These are phyloP conservation scores for Protophormia terraenovae DNA, from an alignment of 2,888 invertebrate genomes.

Conservation along the genomic window DNA sequence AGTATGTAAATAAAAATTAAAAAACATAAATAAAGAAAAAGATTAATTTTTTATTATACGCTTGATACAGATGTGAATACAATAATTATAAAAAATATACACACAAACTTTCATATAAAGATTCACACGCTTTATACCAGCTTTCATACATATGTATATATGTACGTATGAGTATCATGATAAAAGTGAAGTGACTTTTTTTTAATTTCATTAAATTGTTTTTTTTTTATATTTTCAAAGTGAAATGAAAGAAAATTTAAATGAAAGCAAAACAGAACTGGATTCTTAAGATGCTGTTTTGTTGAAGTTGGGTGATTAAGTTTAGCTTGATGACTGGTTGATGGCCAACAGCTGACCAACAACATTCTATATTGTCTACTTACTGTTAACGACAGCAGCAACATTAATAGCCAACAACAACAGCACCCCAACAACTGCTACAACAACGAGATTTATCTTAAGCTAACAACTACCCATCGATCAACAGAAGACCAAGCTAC, in stretches of 20 bases:
- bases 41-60: conserved; percentile 38
- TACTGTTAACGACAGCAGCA: neutral
- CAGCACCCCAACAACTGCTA: conserved; percentile 17
- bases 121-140: neutral
- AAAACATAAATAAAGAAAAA: conserved; percentile 25
- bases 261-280: conserved; percentile 63
- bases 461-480: conserved; percentile 37
- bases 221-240: conserved; percentile 34
- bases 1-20: conserved; percentile 10
- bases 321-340: conserved; percentile 21
- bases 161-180: neutral
- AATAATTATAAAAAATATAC: conserved; percentile 5
- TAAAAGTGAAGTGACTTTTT: neutral
- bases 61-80: conserved; percentile 26
- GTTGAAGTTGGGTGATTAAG: conserved; percentile 2
- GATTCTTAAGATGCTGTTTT: conserved; percentile 37
- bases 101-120: neutral
- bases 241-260: conserved; percentile 65
- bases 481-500: conserved; percentile 34
- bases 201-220: neutral
- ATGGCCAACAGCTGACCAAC: conserved; percentile 50
- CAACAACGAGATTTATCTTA: neutral
- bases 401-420: neutral
- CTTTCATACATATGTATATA: neutral
- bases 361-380: too few relatives aligned